Conservation (phyloP, 1,140 invertebrate species). For the Phortica variegata region DNA sequence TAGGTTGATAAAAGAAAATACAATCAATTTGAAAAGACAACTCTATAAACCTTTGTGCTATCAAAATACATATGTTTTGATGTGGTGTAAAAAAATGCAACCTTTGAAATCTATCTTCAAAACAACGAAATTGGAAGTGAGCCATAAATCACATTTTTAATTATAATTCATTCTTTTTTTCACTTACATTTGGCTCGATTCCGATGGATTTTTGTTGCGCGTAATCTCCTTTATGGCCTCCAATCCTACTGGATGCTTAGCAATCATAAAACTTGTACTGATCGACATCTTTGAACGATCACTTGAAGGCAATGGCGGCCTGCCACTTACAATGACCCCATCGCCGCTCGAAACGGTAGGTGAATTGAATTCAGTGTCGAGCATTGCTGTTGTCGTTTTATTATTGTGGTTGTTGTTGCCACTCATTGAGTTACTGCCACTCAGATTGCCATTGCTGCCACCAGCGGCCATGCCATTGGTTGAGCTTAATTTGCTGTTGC, state of each 20-base stretch:
- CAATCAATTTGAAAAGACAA: no score
- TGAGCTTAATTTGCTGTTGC: constrained; percentile 43
- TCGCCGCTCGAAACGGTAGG: constrained; percentile 24
- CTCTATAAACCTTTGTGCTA: constrained; percentile 1
- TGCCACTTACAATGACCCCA: constrained; percentile 14
- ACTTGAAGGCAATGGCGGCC: background rate
- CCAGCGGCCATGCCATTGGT: constrained; percentile 26
- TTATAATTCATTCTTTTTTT: no score
- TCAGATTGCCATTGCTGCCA: constrained; percentile 48
- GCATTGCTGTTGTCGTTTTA: constrained; percentile 14
- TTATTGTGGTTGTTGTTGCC: constrained; percentile 46
- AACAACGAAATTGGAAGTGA: background rate
- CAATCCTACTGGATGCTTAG: constrained; percentile 54
- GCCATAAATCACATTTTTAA: background rate
- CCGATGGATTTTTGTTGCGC: constrained; percentile 54
- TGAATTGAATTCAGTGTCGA: constrained; percentile 25
- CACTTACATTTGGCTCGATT: constrained; percentile 56
- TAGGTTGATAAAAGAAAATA: background rate
- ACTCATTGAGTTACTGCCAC: constrained; percentile 47
- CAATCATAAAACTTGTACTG: constrained; percentile 52
- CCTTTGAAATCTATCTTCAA: background rate
- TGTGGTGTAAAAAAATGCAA: background rate
- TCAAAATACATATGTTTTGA: constrained; percentile 4
- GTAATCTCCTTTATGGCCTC: constrained; percentile 57
- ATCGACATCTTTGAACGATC: constrained; percentile 32